Percentiles rank a stretch among this genome's conserved stretches.
These are phyloP conservation scores for Maconellicoccus hirsutus DNA, from an alignment of 1,140 invertebrate species.

Conservation along the genomic window DNA sequence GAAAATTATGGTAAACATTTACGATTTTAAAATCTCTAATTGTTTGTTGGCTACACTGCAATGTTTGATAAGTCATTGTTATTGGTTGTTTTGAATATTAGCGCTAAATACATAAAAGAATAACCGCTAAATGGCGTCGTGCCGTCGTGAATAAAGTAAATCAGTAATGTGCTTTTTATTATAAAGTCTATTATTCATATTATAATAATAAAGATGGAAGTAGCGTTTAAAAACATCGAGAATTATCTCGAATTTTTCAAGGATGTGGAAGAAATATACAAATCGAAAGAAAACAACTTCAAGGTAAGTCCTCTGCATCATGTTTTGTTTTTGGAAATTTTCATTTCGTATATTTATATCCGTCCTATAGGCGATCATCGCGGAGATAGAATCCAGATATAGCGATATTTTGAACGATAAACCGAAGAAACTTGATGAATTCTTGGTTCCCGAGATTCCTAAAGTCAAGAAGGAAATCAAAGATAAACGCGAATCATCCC, in stretches of 20 bases:
- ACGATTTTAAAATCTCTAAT: too few species aligned
- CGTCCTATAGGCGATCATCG: neutral
- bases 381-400: neutral
- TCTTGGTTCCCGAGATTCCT: neutral
- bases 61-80: too few species aligned
- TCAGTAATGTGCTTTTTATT: too few species aligned
- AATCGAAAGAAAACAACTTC: neutral
- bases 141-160: too few species aligned
- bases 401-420: neutral
- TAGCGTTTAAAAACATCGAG: neutral
- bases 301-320: neutral
- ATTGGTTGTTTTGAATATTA: too few species aligned
- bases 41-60: too few species aligned
- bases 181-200: too few species aligned
- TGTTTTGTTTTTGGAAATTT: neutral
- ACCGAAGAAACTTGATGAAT: neutral
- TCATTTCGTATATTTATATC: too few species aligned
- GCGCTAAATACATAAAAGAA: too few species aligned
- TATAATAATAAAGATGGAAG: neutral
- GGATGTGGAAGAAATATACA: neutral
- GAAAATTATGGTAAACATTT: too few species aligned
- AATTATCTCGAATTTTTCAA: neutral
- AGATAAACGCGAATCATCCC: neutral
- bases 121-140: too few species aligned
- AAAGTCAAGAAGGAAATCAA: constrained; percentile 2